Percentiles rank a stretch among this genome's conserved stretches.
These are phyloP conservation scores for Desoria tigrina DNA, from an alignment of 2,888 invertebrate species.

Conservation along the genomic window DNA sequence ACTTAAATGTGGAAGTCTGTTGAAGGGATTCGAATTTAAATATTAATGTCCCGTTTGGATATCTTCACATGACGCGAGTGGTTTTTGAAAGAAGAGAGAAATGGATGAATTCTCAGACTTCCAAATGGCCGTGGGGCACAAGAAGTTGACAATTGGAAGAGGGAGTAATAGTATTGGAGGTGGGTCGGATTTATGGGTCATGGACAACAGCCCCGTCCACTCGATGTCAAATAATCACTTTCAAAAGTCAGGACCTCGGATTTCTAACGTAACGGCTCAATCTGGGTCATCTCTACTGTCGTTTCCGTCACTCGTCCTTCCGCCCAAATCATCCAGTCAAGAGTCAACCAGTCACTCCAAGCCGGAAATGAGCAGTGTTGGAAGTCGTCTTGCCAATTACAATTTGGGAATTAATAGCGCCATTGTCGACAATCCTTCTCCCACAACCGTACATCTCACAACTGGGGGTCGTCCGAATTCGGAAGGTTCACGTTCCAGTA, in stretches of 20 bases:
- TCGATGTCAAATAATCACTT: background rate
- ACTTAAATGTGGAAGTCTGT: no score
- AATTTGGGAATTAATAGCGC: no score
- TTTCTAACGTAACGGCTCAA: no score
- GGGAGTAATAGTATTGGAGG: background rate
- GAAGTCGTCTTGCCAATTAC: slow-evolving; percentile 60
- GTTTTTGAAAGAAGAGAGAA: background rate
- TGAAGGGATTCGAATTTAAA: no score
- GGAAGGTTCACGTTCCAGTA: background rate
- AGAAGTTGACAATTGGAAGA: slow-evolving; percentile 3
- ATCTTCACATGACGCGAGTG: no score
- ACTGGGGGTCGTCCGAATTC: no score
- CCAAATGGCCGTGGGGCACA: slow-evolving; percentile 56
- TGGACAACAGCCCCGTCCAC: background rate
- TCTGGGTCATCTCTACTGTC: no score
- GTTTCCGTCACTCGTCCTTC: background rate
- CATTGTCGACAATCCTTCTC: no score
- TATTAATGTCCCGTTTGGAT: no score
- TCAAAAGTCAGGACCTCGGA: no score
- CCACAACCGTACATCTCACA: background rate
- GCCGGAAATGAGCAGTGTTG: slow-evolving; percentile 53
- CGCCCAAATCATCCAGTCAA: background rate
- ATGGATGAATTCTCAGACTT: slow-evolving; percentile 61
- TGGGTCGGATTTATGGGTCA: background rate
- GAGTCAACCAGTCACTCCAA: background rate